These are phyloP conservation scores for Saccostrea echinata DNA, from an alignment of 1,140 invertebrate genomes.

Conservation along the genomic window DNA sequence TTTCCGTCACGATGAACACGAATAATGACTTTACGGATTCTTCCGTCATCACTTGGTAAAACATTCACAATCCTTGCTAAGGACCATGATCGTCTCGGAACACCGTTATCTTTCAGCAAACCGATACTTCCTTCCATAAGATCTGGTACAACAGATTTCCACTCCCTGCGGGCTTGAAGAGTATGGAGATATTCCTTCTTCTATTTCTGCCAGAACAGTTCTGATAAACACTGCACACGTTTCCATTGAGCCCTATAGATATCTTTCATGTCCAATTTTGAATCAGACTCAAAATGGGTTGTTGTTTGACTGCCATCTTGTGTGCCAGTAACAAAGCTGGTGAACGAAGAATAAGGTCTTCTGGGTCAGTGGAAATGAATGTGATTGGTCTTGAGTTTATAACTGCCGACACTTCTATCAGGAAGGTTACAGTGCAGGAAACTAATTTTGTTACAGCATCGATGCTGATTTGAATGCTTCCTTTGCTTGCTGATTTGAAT, in stretches of 20 bases:
- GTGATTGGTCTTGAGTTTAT: constrained; percentile 57
- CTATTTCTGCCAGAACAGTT: constrained; percentile 59
- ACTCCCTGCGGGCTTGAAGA: constrained; percentile 18
- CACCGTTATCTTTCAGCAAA: constrained; percentile 47
- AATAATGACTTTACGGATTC: too few relatives aligned
- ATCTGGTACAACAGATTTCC: background rate
- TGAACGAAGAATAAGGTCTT: constrained; percentile 47
- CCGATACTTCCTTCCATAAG: constrained; percentile 53
- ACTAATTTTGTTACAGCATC: too few relatives aligned
- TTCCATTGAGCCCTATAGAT: constrained; percentile 57
- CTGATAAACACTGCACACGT: constrained; percentile 53
- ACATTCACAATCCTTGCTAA: constrained; percentile 46
- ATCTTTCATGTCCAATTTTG: constrained; percentile 45
- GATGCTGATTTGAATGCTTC: too few relatives aligned
- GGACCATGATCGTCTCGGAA: constrained; percentile 49
- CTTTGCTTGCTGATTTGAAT: too few relatives aligned
- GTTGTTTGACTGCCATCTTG: constrained; percentile 13
- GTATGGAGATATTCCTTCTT: constrained; percentile 49
- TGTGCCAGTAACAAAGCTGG: constrained; percentile 51
- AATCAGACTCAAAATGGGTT: background rate
- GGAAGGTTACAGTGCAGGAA: too few relatives aligned
- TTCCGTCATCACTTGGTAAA: constrained; percentile 5
- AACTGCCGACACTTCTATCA: constrained; percentile 55
- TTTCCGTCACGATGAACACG: background rate
- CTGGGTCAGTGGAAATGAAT: constrained; percentile 51